Evolutionary conservation across 2,113 vertebrate species (phyloP).

Genomic region (Pungitius pungitius): DNA sequence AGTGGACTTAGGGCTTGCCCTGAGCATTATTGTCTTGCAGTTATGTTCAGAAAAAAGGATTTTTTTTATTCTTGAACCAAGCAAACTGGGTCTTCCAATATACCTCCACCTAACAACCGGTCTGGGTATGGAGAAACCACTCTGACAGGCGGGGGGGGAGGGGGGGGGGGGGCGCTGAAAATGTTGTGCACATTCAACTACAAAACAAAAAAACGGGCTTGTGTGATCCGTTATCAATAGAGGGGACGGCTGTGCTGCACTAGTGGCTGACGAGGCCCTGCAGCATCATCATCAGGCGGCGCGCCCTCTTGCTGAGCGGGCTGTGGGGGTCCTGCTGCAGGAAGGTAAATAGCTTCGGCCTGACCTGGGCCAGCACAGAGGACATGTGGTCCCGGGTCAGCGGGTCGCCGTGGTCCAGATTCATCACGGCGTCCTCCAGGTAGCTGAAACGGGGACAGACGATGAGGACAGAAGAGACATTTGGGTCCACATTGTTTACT

Average conservation of each 20-base stretch:
- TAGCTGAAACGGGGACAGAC: conserved; percentile 81
- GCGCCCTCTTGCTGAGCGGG: conserved; percentile 86
- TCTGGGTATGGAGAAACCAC: not conserved
- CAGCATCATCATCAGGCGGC: conserved; percentile 95
- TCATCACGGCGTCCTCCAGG: conserved; percentile 96
- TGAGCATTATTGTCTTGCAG: conserved; percentile 22
- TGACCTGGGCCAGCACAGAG: conserved; percentile 90
- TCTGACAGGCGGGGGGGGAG: no score
- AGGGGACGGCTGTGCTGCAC: conserved; percentile 4
- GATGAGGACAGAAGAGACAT: not conserved
- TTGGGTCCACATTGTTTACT: not conserved
- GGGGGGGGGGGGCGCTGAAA: not conserved
- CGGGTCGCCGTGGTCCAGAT: conserved; percentile 93
- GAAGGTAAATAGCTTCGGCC: conserved; percentile 93
- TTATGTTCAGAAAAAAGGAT: not conserved
- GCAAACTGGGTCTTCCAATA: not conserved
- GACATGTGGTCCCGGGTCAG: conserved; percentile 97
- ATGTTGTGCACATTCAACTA: not conserved
- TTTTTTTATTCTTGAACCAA: not conserved
- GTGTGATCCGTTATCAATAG: not conserved
- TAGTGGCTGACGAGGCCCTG: conserved; percentile 93
- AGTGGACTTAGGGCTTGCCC: conserved; percentile 31
- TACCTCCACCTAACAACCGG: not conserved
- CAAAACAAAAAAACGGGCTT: not conserved
- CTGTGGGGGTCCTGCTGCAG: conserved; percentile 92